These are phyloP conservation scores for Phyllotreta striolata DNA, from an alignment of 2,888 invertebrate genomes.

Conservation along the genomic window DNA sequence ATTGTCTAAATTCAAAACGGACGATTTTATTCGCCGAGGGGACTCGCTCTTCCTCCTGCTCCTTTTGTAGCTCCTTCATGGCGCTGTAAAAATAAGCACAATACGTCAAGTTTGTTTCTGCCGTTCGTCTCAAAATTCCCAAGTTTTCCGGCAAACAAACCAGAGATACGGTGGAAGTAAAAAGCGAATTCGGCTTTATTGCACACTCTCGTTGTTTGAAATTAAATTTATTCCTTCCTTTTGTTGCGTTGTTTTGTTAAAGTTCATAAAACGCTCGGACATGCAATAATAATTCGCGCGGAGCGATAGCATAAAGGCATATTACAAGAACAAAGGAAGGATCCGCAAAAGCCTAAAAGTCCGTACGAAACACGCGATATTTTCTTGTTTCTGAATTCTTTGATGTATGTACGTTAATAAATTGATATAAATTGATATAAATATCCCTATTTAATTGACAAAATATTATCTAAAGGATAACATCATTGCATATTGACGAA, in stretches of 20 bases:
- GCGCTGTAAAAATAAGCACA: conserved; percentile 5
- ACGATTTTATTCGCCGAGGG: background rate
- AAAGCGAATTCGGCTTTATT: conserved; percentile 10
- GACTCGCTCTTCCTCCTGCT: background rate
- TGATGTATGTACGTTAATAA: background rate
- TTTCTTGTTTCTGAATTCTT: conserved; percentile 1
- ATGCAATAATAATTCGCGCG: conserved; percentile 1
- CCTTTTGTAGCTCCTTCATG: conserved; percentile 6
- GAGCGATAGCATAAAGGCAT: conserved; percentile 7
- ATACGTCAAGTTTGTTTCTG: conserved; percentile 10
- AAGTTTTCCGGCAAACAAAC: conserved; percentile 5
- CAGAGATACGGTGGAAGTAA: conserved; percentile 9
- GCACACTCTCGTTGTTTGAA: conserved; percentile 1
- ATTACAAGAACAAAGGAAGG: conserved; percentile 2
- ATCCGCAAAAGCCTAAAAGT: background rate
- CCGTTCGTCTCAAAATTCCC: conserved; percentile 2
- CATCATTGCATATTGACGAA: no score
- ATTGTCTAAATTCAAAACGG: conserved; percentile 4
- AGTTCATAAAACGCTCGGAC: conserved; percentile 6
- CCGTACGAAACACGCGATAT: background rate
- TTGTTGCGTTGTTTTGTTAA: background rate
- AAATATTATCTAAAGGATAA: background rate
- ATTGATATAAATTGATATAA: no score
- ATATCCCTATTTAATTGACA: background rate
- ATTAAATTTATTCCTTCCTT: conserved; percentile 1